Evolutionary conservation across 92 coral and sea anemone genomes (phyloP), one percentile per base, ranked within the genome.

Genomic region (Heteractis magnifica): DNA sequence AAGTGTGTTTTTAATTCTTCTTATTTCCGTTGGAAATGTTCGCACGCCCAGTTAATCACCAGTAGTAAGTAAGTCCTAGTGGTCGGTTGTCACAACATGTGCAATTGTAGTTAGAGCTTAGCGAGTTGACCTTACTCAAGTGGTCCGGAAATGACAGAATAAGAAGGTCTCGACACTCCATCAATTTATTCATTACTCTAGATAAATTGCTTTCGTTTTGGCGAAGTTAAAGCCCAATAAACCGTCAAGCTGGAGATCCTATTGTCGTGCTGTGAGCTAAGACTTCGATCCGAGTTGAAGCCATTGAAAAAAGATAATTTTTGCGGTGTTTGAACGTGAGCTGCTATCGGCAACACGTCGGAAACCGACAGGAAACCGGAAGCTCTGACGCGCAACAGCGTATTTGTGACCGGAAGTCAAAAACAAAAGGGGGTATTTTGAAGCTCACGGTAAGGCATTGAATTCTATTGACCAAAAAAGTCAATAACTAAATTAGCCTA

Each of bases 371-470:
- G 88, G 88, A 85, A 85, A 78, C 84, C 83, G 88, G 88, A 85
- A 65, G 62, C 65, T 26, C 49, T 84, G 88, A 85, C 88, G 88
- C 74, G 82, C 73, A 76, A 51, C 65, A 51, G 78, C 20, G 83
- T 85, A 85, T 91, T 88, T 87, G 94, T 72, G 80, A 84, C 88
- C 94, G 94, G 94, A 91, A 88, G 83, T 81, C 59, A 8, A 50
- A 18, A 49, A 91, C 94, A 91, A 91, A 80, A 84, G 78, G 73
- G 72, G 73, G 75, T 78, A 79, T 77, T 78, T 78, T 78, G 20
- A 52, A 75, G 52, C 78, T 85, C 88, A 85, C 88, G 88, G 81
- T 76, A 70, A 55, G 60, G 71, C 44, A 70, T 78, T 84, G 73
- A 77, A 64, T 51, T 60, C 26, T 77, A 84, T 84, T 85, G 80